Base-by-base conservation (phyloP, 2,797 vertebrate species). In the Pipistrellus nathusii region DNA sequence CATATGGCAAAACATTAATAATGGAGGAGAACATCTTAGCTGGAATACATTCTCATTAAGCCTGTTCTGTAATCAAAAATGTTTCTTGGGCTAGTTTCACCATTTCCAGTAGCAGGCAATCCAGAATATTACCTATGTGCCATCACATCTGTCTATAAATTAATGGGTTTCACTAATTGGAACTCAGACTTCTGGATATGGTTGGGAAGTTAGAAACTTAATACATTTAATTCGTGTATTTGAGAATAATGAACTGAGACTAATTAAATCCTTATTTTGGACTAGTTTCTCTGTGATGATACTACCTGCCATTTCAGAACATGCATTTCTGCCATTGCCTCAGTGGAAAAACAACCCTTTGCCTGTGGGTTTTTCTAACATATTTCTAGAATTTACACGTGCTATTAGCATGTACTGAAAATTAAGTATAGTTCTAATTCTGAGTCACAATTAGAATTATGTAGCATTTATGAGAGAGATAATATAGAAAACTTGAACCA, bases 401-500 rank as follows among this genome's bases (percentile, higher is more conserved):
- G 32, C 14, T 72, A 8, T 53, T 55, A 57, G 6, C 32, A 66
- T 53, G 8, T 48, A 15, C n/a, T 87, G 30, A 91, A 88, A 94
- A 76, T 72, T 86, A 72, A 95, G 30, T 55, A 73, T 41, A 35
- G 57, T 94, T 89, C 53, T 77, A 68, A 2, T 84, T 95, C 85
- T 85, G 80, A 91, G 11, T 91, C 76, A 83, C 27, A 88, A 91
- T 86, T 69, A 57, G 38, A 41, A 41, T 88, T 12, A 44, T 53
- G 38, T 44, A 85, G 7, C 25, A 66, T 21, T 85, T 90, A 94
- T 62, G 46, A 91, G 77, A 91, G 92, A 90, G 23, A 85, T 93
- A 71, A 88, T 91, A 85, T n/a, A 10, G 38, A 82, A 93, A 96
- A 93, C 30, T 88, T 88, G 57, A 94, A 94, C 27, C 46, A 91